phyloP scores from a whole-genome alignment of 2,888 invertebrate species.

The Elysia crispata region DNA sequence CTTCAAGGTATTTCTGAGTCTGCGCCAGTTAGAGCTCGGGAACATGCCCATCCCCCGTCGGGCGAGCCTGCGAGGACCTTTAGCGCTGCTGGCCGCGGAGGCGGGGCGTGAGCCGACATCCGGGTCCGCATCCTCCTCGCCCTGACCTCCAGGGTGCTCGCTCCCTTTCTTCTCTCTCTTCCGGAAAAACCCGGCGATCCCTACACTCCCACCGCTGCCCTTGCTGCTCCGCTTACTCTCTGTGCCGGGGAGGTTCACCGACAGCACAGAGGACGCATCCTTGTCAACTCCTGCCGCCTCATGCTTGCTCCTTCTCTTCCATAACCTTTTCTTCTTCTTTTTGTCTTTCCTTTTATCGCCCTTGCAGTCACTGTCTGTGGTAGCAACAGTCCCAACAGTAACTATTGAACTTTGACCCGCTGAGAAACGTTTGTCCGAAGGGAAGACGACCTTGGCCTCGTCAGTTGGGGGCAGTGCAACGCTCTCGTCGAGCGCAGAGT shows the following conservation, averaged over 20 bases:
- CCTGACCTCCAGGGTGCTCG: not conserved
- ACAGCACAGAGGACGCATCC: not conserved
- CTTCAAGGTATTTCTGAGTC: slow-evolving; percentile 88
- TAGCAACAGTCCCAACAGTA: not conserved
- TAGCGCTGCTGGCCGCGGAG: slow-evolving; percentile 1
- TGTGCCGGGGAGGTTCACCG: not conserved
- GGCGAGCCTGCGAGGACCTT: slow-evolving; percentile 27
- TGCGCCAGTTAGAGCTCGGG: slow-evolving; percentile 85
- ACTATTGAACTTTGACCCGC: not conserved
- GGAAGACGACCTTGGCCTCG: not conserved
- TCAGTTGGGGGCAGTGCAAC: not conserved
- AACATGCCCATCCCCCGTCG: slow-evolving; percentile 45
- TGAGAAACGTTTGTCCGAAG: not conserved
- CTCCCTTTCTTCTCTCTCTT: not conserved
- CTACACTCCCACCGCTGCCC: too few species aligned
- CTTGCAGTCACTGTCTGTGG: not conserved
- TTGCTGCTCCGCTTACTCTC: too few species aligned
- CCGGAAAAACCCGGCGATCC: too few species aligned
- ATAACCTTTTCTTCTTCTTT: slow-evolving; percentile 27
- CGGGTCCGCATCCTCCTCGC: not conserved
- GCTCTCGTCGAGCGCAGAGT: too few species aligned
- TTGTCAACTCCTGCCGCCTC: not conserved
- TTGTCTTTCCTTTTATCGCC: not conserved
- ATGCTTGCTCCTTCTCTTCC: not conserved
- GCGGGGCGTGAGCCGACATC: not conserved